phyloP scores from a whole-genome alignment of 2,797 vertebrate species.

The Acrocephalus scirpaceus region DNA sequence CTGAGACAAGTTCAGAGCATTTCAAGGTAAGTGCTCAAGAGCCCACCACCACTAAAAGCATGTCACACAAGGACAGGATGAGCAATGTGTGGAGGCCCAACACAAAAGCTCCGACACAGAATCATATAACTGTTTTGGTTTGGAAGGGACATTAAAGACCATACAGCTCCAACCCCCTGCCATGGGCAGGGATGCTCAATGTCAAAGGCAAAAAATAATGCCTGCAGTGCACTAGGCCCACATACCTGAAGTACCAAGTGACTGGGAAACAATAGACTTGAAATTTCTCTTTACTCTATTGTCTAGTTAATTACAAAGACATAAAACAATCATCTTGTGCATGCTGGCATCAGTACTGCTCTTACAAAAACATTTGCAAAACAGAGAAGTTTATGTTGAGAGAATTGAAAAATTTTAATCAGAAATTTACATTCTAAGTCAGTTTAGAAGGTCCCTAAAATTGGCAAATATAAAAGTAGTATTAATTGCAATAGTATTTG shows the following conservation, averaged over 20 bases:
- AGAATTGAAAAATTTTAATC: neutral
- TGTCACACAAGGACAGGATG: rapidly evolving
- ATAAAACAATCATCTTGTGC: neutral
- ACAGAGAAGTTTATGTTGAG: neutral
- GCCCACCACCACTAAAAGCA: neutral
- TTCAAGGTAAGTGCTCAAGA: neutral
- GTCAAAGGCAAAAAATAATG: neutral
- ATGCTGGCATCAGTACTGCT: neutral
- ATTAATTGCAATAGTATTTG: neutral
- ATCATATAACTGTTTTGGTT: neutral
- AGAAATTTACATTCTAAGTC: neutral
- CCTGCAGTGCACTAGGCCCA: neutral
- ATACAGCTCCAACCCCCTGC: neutral
- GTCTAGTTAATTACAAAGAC: neutral
- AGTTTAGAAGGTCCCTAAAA: neutral
- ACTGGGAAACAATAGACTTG: neutral
- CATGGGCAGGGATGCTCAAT: neutral
- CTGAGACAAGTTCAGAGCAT: neutral
- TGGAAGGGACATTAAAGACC: neutral
- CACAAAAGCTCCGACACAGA: neutral
- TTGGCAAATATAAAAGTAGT: neutral
- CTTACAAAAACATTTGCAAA: neutral
- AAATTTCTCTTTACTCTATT: neutral
- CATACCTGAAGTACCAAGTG: neutral
- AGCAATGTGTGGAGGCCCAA: neutral